Evolutionary conservation across 2,113 vertebrate species (phyloP).

Genomic region (Gymnorhina tibicen): DNA sequence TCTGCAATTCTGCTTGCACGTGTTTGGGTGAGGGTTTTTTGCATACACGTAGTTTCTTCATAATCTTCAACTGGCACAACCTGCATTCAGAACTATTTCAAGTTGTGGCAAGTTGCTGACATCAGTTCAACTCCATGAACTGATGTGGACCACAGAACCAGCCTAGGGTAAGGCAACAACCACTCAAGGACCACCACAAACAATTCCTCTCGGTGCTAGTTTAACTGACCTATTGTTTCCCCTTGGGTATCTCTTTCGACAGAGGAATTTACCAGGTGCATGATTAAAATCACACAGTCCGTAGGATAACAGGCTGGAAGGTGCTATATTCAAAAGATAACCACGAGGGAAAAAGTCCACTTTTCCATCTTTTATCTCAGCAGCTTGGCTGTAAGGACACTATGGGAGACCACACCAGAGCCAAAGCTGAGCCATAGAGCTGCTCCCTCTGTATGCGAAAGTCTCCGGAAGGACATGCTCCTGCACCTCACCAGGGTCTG

Average conservation of each 20-base stretch:
- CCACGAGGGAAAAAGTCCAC: accelerated
- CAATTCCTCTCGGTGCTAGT: too few species aligned
- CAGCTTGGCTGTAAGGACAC: background rate
- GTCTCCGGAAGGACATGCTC: background rate
- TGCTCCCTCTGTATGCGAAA: background rate
- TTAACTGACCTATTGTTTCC: background rate
- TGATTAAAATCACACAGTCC: background rate
- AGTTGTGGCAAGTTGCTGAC: background rate
- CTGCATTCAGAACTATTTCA: background rate
- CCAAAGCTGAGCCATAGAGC: background rate
- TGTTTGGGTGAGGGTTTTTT: background rate
- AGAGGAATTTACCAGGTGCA: background rate
- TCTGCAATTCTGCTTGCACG: background rate
- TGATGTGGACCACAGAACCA: background rate
- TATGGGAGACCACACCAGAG: background rate
- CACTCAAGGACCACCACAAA: background rate
- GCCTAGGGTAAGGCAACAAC: background rate
- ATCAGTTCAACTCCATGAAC: background rate
- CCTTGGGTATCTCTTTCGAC: background rate
- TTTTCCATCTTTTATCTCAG: background rate
- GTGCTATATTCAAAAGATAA: background rate
- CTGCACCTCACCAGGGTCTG: background rate
- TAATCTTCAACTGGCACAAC: too few species aligned
- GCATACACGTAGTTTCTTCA: too few species aligned
- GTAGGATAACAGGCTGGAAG: background rate